These are phyloP conservation scores for Amphilophus citrinellus DNA, from an alignment of 2,113 vertebrate species.

Conservation along the genomic window DNA sequence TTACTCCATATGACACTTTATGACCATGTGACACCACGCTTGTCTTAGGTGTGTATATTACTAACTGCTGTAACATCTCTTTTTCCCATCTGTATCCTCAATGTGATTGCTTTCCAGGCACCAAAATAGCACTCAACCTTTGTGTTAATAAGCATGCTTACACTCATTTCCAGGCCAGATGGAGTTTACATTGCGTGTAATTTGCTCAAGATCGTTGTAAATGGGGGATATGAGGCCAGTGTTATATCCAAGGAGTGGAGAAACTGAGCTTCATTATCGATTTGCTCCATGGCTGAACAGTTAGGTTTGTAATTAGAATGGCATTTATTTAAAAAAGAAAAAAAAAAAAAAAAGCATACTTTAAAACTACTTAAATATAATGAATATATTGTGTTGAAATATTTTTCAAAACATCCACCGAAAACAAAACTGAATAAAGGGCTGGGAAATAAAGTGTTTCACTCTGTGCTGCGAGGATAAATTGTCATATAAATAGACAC, in stretches of 20 bases:
- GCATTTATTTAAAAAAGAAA: not conserved
- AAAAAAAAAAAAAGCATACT: not conserved
- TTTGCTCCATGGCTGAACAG: slow-evolving; percentile 34
- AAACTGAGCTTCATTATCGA: slow-evolving; percentile 33
- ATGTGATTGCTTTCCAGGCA: slow-evolving; percentile 47
- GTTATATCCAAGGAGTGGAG: slow-evolving; percentile 29
- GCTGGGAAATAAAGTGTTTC: not conserved
- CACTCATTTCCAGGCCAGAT: slow-evolving; percentile 56
- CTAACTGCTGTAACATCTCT: slow-evolving; percentile 40
- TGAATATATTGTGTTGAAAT: slow-evolving; percentile 1
- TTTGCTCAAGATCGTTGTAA: slow-evolving; percentile 48
- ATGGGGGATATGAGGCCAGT: slow-evolving; percentile 10
- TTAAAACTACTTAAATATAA: slow-evolving; percentile 16
- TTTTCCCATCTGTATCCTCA: slow-evolving; percentile 34
- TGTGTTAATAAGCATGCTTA: slow-evolving; percentile 56
- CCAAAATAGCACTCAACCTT: slow-evolving; percentile 37
- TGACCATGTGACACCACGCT: slow-evolving; percentile 11
- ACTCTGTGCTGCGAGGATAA: not conserved
- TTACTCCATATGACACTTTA: not conserved
- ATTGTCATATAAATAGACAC: not conserved
- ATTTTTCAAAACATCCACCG: slow-evolving; percentile 2
- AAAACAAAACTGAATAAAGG: not conserved
- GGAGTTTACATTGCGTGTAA: slow-evolving; percentile 58
- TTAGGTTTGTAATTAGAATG: slow-evolving; percentile 27
- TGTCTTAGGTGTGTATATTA: not conserved